Conservation (phyloP, 2,113 vertebrate genomes). For the Mustelus asterias region DNA sequence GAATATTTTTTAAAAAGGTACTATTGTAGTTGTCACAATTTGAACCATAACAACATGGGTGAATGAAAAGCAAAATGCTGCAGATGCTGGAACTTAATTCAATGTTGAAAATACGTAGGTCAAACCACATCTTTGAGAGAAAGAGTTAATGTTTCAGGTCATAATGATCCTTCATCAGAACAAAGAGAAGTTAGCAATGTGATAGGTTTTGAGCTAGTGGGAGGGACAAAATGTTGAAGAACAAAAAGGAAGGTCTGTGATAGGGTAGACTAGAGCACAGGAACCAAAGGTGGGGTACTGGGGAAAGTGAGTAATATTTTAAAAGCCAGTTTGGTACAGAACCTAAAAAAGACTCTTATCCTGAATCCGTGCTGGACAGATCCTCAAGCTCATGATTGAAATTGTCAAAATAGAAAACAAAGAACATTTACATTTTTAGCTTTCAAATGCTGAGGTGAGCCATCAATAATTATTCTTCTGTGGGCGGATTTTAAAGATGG, state of each 20-base stretch:
- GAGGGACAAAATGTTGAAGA: no score
- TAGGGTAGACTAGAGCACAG: not conserved
- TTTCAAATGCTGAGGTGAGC: not conserved
- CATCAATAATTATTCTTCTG: not conserved
- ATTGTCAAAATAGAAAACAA: not conserved
- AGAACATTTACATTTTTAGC: not conserved
- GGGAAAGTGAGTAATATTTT: not conserved
- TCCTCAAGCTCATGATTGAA: not conserved
- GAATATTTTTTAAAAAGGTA: no score
- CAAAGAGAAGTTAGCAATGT: not conserved
- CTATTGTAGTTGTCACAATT: not conserved
- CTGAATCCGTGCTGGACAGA: not conserved
- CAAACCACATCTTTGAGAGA: not conserved
- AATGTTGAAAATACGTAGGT: no score
- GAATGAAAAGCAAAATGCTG: not conserved
- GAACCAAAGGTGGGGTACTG: not conserved
- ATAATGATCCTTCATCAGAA: no score
- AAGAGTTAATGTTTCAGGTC: not conserved
- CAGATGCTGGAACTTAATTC: no score
- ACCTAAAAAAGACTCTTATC: not conserved
- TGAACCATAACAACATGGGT: not conserved
- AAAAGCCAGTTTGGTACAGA: not conserved
- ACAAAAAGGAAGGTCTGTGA: no score
- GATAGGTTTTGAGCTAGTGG: not conserved
- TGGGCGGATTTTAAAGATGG: not conserved